These are phyloP conservation scores for Thecophora atra DNA, from an alignment of 2,888 invertebrate species.

Conservation along the genomic window DNA sequence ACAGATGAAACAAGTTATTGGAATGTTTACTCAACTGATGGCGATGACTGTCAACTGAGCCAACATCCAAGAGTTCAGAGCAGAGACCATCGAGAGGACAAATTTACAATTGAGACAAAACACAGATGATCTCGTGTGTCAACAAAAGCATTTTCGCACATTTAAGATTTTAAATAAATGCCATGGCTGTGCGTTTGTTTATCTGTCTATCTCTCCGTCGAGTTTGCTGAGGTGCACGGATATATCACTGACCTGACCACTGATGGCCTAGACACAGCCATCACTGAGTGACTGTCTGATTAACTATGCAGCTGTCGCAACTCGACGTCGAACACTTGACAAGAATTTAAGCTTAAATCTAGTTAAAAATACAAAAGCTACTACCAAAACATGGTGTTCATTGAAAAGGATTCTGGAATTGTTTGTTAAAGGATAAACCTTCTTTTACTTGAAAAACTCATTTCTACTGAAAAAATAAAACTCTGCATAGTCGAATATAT, in stretches of 20 bases:
- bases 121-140: slow-evolving; percentile 43
- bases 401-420: slow-evolving; percentile 33
- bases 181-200: not conserved
- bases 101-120: slow-evolving; percentile 16
- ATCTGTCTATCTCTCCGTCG: not conserved
- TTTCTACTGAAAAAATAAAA: slow-evolving; percentile 29
- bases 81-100: not conserved
- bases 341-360: slow-evolving; percentile 39
- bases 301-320: not conserved
- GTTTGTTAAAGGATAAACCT: slow-evolving; percentile 39
- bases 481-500: not conserved
- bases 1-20: not conserved
- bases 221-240: not conserved
- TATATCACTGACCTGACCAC: not conserved
- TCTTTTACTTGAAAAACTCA: slow-evolving; percentile 42
- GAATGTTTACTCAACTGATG: slow-evolving; percentile 25
- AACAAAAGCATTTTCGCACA: slow-evolving; percentile 46
- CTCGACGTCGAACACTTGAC: not conserved
- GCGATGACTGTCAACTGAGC: not conserved
- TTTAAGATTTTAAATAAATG: slow-evolving; percentile 40
- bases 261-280: no score
- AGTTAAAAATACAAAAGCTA: slow-evolving; percentile 41
- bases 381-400: slow-evolving; percentile 36
- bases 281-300: not conserved
- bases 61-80: not conserved